Percentiles rank a stretch among this genome's conserved stretches.
Conservation (phyloP, 2,797 vertebrate species). For the Xenops minutus region DNA sequence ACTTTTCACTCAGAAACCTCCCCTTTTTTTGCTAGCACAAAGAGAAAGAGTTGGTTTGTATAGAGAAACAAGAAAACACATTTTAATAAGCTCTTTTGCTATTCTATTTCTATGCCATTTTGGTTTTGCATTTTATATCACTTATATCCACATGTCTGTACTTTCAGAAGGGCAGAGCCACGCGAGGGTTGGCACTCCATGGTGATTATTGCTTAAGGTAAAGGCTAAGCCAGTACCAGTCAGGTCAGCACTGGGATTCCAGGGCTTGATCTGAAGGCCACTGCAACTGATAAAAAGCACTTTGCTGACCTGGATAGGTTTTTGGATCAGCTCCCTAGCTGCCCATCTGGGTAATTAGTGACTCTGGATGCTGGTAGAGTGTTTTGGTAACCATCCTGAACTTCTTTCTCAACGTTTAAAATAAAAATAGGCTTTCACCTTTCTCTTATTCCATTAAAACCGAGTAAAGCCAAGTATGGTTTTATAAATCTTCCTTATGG, state of each 20-base stretch:
- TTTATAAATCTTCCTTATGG: neutral
- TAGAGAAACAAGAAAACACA: neutral
- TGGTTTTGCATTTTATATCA: rapidly evolving
- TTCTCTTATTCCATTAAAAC: neutral
- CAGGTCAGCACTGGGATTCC: neutral
- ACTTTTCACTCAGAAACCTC: neutral
- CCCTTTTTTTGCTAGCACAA: neutral
- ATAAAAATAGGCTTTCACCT: neutral
- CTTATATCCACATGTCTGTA: neutral
- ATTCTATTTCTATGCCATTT: neutral
- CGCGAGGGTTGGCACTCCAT: rapidly evolving
- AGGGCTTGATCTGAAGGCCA: neutral
- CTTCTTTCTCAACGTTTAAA: neutral
- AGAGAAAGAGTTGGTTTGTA: neutral
- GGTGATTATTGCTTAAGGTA: neutral
- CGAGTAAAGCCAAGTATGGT: neutral
- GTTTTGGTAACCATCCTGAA: neutral
- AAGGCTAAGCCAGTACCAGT: neutral
- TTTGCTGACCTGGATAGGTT: neutral
- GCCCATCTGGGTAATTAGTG: neutral
- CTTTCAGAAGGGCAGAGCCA: neutral
- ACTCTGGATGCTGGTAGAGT: neutral
- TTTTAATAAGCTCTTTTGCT: neutral
- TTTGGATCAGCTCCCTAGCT: neutral
- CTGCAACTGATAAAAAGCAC: rapidly evolving